Conservation (phyloP, 2,888 invertebrate genomes). For the Arrhopalites spinosus region DNA sequence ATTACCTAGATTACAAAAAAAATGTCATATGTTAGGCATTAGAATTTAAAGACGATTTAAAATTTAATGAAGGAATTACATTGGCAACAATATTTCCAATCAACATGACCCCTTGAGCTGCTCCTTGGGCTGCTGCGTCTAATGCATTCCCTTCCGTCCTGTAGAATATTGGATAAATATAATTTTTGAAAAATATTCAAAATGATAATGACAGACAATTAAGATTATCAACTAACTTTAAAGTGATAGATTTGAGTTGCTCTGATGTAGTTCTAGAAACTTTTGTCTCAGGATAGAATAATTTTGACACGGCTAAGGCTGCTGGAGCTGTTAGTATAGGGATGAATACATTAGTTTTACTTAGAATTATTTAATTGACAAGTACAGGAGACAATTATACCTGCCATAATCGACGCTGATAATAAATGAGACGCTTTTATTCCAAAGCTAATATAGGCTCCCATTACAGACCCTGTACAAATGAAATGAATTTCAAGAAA, state of each 20-base stretch:
- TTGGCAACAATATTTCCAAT: constrained; percentile 88
- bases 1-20: constrained; percentile 62
- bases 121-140: constrained; percentile 91
- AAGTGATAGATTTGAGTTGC: constrained; percentile 66
- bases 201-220: constrained; percentile 5
- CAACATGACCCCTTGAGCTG: constrained; percentile 76
- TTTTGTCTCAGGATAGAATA: constrained; percentile 90
- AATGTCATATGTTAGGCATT: no score
- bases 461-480: constrained; percentile 78
- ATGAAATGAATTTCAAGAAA: not conserved
- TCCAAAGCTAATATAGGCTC: constrained; percentile 77
- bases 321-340: no score
- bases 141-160: constrained; percentile 82
- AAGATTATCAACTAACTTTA: constrained; percentile 22
- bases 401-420: constrained; percentile 95
- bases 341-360: no score
- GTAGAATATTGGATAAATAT: constrained; percentile 33
- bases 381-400: no score
- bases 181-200: not conserved
- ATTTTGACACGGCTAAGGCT: constrained; percentile 84
- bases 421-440: constrained; percentile 82
- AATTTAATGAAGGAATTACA: constrained; percentile 65
- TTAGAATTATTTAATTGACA: no score
- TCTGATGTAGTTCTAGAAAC: constrained; percentile 75
- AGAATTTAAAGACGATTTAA: constrained; percentile 27